Evolutionary conservation across 2,113 vertebrate genomes (phyloP).

Genomic region (Alethe diademata): DNA sequence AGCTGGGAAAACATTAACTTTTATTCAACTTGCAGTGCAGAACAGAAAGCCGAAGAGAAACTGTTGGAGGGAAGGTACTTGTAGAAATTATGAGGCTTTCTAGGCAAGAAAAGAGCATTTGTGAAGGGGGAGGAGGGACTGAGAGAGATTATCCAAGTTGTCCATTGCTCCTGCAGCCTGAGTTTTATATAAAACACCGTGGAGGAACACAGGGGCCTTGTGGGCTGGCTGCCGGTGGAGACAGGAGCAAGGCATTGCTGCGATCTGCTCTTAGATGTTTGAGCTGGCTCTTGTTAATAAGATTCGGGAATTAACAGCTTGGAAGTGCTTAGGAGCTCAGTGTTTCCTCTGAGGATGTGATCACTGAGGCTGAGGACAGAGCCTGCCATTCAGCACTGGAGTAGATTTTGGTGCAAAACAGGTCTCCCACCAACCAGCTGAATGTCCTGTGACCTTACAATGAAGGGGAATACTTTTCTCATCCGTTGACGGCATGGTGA

Average conservation of each 20-base stretch:
- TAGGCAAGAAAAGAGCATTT: neutral
- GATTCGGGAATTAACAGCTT: conserved; percentile 38
- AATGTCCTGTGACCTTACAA: neutral
- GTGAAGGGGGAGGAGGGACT: neutral
- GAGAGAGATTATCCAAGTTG: neutral
- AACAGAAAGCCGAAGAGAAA: neutral
- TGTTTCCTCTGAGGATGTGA: neutral
- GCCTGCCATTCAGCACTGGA: neutral
- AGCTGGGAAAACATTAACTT: conserved; percentile 30
- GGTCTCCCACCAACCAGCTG: neutral
- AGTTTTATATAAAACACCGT: neutral
- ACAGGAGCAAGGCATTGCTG: neutral
- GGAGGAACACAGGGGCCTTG: neutral
- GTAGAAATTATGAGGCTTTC: neutral
- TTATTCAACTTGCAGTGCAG: neutral
- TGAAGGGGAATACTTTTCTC: neutral
- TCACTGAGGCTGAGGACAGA: neutral
- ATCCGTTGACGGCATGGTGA: neutral
- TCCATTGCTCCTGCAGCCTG: neutral
- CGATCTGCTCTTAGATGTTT: neutral
- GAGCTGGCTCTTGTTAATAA: conserved; percentile 25
- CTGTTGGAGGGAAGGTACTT: neutral
- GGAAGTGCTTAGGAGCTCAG: conserved; percentile 6
- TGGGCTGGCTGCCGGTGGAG: neutral
- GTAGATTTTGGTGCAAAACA: neutral